A percentile compares a stretch with the other conserved stretches of the same genome.
Conservation (phyloP, 2,797 vertebrate genomes). For the Eulemur coronatus region DNA sequence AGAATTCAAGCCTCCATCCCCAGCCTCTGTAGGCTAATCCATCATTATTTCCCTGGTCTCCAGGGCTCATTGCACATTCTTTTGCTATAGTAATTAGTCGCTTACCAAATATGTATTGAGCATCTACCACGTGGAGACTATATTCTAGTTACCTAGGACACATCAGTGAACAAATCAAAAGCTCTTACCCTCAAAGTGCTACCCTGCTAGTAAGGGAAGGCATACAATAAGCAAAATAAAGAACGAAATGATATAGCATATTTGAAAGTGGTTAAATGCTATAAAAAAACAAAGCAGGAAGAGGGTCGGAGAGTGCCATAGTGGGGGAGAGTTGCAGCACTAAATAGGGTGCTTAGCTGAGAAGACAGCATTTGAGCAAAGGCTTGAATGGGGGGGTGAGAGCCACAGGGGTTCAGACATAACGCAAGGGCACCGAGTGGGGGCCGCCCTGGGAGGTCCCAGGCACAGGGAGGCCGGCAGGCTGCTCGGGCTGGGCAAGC, state of each 20-base stretch:
- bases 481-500: not conserved
- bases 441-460: not conserved
- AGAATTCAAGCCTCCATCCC: not conserved
- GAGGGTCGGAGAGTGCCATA: accelerated
- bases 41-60: not conserved
- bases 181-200: not conserved
- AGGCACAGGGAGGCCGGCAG: not conserved
- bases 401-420: not conserved
- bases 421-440: not conserved
- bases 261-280: not conserved
- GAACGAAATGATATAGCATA: not conserved
- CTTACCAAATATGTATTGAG: not conserved
- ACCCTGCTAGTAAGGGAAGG: not conserved
- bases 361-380: not conserved
- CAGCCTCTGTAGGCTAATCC: not conserved
- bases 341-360: not conserved
- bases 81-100: not conserved
- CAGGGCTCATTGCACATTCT: not conserved
- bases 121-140: not conserved
- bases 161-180: not conserved
- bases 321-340: no score
- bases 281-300: not conserved
- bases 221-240: not conserved
- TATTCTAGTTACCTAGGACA: not conserved
- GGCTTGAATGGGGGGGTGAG: no score